These are phyloP conservation scores for Chelonus formosanus DNA, from an alignment of 2,888 invertebrate genomes.

Conservation along the genomic window DNA sequence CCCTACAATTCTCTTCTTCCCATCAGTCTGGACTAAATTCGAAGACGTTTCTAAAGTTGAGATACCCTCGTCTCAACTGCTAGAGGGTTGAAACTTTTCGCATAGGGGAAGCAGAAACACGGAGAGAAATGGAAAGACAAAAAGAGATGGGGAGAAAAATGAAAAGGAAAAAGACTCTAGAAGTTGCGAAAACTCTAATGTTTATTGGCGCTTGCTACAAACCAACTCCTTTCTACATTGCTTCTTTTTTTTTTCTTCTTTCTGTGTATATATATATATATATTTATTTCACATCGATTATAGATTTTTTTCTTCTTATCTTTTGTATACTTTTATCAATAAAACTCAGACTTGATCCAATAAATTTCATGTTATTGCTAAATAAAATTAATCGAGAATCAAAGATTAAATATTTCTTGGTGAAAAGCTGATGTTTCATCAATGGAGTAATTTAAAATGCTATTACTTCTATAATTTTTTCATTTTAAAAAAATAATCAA, in stretches of 20 bases:
- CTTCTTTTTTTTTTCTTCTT: background rate
- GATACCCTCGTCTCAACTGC: slow-evolving; percentile 40
- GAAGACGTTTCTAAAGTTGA: slow-evolving; percentile 47
- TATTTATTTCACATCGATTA: too few species aligned
- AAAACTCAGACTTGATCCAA: too few species aligned
- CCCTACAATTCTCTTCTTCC: slow-evolving; percentile 10
- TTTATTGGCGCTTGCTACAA: slow-evolving; percentile 47
- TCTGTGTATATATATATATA: slow-evolving; percentile 22
- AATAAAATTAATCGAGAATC: too few species aligned
- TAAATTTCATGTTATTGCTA: too few species aligned
- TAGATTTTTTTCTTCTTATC: too few species aligned
- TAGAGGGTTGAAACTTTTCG: slow-evolving; percentile 26
- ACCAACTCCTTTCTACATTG: slow-evolving; percentile 29
- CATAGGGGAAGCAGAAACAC: slow-evolving; percentile 21
- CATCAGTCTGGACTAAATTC: slow-evolving; percentile 41
- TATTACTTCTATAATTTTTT: too few species aligned
- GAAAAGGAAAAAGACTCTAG: slow-evolving; percentile 26
- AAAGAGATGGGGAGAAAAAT: slow-evolving; percentile 53
- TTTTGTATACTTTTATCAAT: too few species aligned
- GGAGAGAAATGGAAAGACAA: slow-evolving; percentile 44
- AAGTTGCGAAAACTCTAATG: slow-evolving; percentile 46
- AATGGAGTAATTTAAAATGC: too few species aligned
- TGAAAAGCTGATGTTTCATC: too few species aligned
- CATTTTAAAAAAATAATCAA: too few species aligned
- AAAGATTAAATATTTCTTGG: too few species aligned